phyloP scores from a whole-genome alignment of 2,888 invertebrate species.

The Rotaria macrura region DNA sequence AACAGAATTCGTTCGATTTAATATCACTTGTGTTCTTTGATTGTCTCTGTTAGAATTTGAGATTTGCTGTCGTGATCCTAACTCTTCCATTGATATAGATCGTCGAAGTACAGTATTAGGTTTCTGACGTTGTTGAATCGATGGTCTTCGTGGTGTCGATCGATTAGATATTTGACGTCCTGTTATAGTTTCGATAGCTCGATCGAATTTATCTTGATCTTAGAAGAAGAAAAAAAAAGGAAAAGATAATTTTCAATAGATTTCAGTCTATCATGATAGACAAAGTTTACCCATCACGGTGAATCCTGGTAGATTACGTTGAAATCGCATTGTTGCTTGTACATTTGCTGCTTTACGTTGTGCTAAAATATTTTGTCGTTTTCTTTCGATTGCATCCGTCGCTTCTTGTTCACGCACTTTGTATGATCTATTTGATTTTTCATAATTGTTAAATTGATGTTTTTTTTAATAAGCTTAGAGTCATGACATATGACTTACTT shows the following conservation, averaged over 20 bases:
- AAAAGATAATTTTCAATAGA: neutral
- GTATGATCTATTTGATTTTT: neutral
- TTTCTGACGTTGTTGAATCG: neutral
- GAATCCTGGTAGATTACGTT: constrained; percentile 4
- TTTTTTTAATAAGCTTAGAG: no score
- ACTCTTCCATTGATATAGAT: constrained; percentile 17
- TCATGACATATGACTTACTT: neutral
- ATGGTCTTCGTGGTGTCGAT: neutral
- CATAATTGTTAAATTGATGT: no score
- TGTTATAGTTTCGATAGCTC: neutral
- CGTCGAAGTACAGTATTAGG: neutral
- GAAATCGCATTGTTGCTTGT: constrained; percentile 12
- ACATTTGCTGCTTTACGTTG: constrained; percentile 16
- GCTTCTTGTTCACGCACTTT: constrained; percentile 14
- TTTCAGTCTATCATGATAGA: neutral
- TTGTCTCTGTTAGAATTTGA: neutral
- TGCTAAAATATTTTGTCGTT: constrained; percentile 1
- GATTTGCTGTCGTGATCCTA: neutral
- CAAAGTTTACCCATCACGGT: neutral
- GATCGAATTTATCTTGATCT: neutral
- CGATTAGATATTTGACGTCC: neutral
- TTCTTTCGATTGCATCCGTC: neutral
- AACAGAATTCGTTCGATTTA: neutral
- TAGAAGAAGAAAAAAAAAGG: no score
- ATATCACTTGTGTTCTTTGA: neutral